Evolutionary conservation across 1,140 invertebrate genomes (phyloP).

Genomic region (Conus betulinus): DNA sequence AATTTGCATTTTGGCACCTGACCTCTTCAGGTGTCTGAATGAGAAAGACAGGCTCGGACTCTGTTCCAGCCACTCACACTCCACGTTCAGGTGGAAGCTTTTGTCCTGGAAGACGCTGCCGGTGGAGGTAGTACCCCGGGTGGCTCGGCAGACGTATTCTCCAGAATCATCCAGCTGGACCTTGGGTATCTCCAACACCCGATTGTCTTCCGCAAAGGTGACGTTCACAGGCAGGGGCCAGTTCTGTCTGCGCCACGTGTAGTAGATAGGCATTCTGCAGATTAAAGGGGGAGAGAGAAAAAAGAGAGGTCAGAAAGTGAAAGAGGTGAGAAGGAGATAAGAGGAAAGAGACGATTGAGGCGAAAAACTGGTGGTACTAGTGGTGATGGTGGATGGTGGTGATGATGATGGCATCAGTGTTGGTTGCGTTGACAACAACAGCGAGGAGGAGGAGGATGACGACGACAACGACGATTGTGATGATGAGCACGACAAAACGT

Average conservation of each 20-base stretch:
- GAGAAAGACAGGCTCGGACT: conserved; percentile 53
- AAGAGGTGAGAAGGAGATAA: background rate
- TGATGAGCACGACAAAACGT: no score
- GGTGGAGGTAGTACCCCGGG: conserved; percentile 82
- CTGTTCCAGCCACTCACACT: conserved; percentile 30
- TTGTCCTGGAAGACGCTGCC: conserved; percentile 21
- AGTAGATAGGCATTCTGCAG: conserved; percentile 54
- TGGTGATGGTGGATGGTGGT: no score
- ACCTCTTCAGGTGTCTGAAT: no score
- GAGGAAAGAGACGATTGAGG: background rate
- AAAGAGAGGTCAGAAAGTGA: no score
- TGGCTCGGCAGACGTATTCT: conserved; percentile 91
- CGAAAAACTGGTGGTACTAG: no score
- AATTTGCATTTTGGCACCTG: no score
- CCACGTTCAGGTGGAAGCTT: conserved; percentile 34
- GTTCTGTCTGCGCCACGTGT: conserved; percentile 67
- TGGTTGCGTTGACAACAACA: no score
- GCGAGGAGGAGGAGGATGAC: no score
- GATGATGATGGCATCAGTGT: no score
- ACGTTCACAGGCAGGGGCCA: conserved; percentile 84
- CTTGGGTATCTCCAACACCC: conserved; percentile 89
- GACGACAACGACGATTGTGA: no score
- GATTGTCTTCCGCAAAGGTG: conserved; percentile 85
- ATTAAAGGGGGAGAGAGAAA: background rate
- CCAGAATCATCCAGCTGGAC: conserved; percentile 94